These are phyloP conservation scores for Hyposmocoma kahamanoa DNA, from an alignment of 1,140 invertebrate genomes.

Conservation along the genomic window DNA sequence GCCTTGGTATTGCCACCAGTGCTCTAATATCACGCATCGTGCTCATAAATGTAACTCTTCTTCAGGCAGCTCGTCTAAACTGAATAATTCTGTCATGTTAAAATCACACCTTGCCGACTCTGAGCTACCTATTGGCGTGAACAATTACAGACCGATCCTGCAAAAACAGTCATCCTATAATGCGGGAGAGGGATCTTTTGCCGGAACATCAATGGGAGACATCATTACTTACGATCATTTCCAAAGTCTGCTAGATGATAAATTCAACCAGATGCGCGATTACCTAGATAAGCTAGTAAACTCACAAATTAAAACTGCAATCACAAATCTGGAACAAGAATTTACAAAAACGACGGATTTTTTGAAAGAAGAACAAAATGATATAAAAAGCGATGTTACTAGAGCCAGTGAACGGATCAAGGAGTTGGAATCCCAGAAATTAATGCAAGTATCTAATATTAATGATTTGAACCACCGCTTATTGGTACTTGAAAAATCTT, in stretches of 20 bases:
- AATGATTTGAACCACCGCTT: background rate
- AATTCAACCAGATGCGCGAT: background rate
- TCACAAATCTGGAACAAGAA: background rate
- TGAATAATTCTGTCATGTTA: too few species aligned
- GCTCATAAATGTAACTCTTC: too few species aligned
- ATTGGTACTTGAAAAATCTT: background rate
- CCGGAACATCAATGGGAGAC: background rate
- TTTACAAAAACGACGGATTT: background rate
- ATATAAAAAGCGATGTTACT: background rate
- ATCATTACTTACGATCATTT: background rate
- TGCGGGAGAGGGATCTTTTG: background rate
- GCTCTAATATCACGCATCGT: background rate
- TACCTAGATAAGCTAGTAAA: background rate
- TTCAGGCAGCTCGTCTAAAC: too few species aligned
- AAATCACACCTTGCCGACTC: background rate
- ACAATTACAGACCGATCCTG: background rate
- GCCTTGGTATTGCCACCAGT: background rate
- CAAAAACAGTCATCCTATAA: background rate
- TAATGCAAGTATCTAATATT: background rate
- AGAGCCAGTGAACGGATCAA: background rate
- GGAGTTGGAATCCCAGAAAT: background rate
- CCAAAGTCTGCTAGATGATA: background rate
- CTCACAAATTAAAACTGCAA: background rate
- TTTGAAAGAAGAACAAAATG: background rate
- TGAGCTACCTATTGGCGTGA: background rate